Evolutionary conservation across 1,140 invertebrate species (phyloP).

Genomic region (Neodiprion fabricii): DNA sequence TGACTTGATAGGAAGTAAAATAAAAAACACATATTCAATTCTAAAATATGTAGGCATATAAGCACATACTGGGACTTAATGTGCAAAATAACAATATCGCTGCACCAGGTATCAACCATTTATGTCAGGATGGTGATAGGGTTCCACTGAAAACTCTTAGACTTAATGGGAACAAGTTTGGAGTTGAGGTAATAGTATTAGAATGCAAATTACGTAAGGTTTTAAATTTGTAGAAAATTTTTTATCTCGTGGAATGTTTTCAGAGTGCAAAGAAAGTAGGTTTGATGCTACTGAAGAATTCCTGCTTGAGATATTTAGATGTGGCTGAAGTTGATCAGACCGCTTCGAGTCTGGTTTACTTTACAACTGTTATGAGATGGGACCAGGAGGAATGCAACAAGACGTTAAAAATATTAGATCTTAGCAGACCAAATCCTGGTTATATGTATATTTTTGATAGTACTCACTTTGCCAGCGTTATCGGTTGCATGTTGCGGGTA

Average conservation of each 20-base stretch:
- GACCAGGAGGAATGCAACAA: slow-evolving; percentile 47
- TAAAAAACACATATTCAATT: slow-evolving; percentile 1
- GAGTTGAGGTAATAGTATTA: slow-evolving; percentile 41
- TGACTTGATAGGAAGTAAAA: background rate
- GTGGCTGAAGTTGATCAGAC: slow-evolving; percentile 64
- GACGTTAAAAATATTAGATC: slow-evolving; percentile 63
- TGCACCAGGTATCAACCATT: slow-evolving; percentile 46
- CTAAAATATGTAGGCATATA: slow-evolving; percentile 33
- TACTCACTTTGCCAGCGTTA: slow-evolving; percentile 40
- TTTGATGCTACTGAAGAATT: slow-evolving; percentile 56
- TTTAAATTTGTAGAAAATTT: slow-evolving; percentile 2
- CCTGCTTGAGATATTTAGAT: slow-evolving; percentile 59
- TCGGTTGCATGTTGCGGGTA: slow-evolving; percentile 50
- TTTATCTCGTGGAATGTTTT: slow-evolving; percentile 23
- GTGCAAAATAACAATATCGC: slow-evolving; percentile 63
- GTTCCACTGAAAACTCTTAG: slow-evolving; percentile 59
- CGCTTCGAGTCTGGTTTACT: slow-evolving; percentile 58
- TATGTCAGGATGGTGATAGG: slow-evolving; percentile 49
- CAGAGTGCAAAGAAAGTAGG: slow-evolving; percentile 60
- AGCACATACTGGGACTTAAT: slow-evolving; percentile 60
- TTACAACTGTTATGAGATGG: slow-evolving; percentile 53
- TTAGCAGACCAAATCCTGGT: slow-evolving; percentile 62
- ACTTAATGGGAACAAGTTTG: slow-evolving; percentile 65
- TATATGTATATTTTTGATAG: slow-evolving; percentile 43
- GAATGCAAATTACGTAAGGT: slow-evolving; percentile 6